Conservation (phyloP, 2,113 vertebrate species). For the Halichoeres trimaculatus region DNA sequence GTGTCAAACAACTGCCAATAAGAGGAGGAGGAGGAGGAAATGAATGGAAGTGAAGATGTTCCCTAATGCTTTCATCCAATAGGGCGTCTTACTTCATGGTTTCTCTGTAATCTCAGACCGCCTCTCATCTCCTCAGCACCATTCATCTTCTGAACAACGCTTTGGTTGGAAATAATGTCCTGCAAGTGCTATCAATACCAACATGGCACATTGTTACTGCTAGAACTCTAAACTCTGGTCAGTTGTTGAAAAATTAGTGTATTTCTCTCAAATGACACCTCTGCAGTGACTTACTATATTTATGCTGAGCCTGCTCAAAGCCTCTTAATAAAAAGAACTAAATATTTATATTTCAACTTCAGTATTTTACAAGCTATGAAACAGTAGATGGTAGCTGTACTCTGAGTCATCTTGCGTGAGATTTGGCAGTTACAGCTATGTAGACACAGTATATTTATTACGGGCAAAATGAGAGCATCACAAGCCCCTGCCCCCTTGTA, state of each 20-base stretch:
- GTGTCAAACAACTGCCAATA: conserved; percentile 78
- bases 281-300: conserved; percentile 87
- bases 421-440: conserved; percentile 88
- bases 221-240: conserved; percentile 83
- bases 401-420: conserved; percentile 78
- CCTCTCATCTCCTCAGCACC: conserved; percentile 85
- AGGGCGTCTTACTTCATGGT: conserved; percentile 75
- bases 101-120: conserved; percentile 72
- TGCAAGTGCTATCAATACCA: conserved; percentile 88
- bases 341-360: conserved; percentile 81
- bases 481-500: conserved; percentile 43
- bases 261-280: conserved; percentile 86
- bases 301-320: conserved; percentile 96
- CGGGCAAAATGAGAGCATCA: conserved; percentile 66
- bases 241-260: conserved; percentile 87
- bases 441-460: conserved; percentile 82
- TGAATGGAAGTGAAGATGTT: conserved; percentile 89
- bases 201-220: conserved; percentile 93
- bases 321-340: conserved; percentile 86
- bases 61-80: conserved; percentile 84
- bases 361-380: conserved; percentile 86
- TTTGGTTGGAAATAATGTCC: conserved; percentile 93
- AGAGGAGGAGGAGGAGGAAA: conserved; percentile 80
- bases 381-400: conserved; percentile 84
- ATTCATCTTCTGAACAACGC: conserved; percentile 86